phyloP scores from a whole-genome alignment of 2,888 invertebrate genomes.

The Clusia tigrina region DNA sequence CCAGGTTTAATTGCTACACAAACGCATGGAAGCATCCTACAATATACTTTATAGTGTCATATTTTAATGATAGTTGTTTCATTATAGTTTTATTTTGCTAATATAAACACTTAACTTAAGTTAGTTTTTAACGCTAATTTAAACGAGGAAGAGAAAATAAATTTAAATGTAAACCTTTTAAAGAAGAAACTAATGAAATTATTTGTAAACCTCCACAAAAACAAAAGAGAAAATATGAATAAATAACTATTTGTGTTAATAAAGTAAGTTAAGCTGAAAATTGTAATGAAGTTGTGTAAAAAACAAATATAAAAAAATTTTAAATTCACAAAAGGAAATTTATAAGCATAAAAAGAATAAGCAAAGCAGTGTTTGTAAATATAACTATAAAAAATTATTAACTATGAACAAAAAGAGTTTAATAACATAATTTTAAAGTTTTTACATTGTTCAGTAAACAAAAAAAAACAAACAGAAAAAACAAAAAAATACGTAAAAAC shows the following conservation, averaged over 20 bases:
- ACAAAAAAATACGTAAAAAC: slow-evolving; percentile 7
- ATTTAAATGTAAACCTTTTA: too few relatives aligned
- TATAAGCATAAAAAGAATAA: slow-evolving; percentile 12
- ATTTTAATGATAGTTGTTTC: slow-evolving; percentile 44
- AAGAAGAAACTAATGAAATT: too few relatives aligned
- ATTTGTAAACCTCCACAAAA: too few relatives aligned
- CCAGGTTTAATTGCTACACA: too few relatives aligned
- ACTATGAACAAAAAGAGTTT: slow-evolving; percentile 26
- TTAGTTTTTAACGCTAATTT: slow-evolving; percentile 1
- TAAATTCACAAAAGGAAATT: slow-evolving; percentile 30
- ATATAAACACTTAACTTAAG: neutral
- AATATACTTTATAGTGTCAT: slow-evolving; percentile 52
- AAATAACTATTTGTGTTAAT: slow-evolving; percentile 39
- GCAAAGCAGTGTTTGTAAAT: slow-evolving; percentile 12
- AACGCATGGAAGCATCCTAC: neutral
- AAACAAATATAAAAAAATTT: slow-evolving; percentile 27
- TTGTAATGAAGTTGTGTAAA: slow-evolving; percentile 33
- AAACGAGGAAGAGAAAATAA: slow-evolving; percentile 27
- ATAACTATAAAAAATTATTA: slow-evolving; percentile 16
- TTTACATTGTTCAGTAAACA: slow-evolving; percentile 32
- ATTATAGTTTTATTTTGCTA: neutral
- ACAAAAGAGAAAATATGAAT: slow-evolving; percentile 16
- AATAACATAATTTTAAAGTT: slow-evolving; percentile 32
- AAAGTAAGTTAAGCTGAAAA: slow-evolving; percentile 25
- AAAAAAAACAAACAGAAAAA: slow-evolving; percentile 23